These are phyloP conservation scores for Drosophila pruinosa DNA, from an alignment of 1,140 invertebrate species.

Conservation along the genomic window DNA sequence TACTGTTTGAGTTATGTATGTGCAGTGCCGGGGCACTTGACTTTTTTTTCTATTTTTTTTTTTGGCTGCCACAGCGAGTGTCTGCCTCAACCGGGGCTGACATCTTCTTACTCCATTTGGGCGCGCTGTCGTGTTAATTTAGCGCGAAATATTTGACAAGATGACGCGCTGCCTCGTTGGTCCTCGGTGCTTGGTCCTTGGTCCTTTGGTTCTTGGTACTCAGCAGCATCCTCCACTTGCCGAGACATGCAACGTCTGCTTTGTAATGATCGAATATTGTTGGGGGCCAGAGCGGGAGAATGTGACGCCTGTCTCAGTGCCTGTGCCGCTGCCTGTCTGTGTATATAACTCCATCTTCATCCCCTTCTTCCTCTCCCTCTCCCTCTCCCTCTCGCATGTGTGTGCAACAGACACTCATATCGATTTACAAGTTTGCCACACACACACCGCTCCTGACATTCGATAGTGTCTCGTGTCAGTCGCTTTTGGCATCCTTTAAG, in stretches of 20 bases:
- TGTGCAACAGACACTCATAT: conserved; percentile 73
- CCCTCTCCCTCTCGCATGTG: background rate
- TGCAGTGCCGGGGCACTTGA: conserved; percentile 56
- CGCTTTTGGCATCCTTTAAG: conserved; percentile 39
- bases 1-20: conserved; percentile 69
- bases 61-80: conserved; percentile 18
- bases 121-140: conserved; percentile 78
- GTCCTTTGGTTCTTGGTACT: no score
- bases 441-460: conserved; percentile 54
- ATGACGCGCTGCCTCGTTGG: conserved; percentile 64
- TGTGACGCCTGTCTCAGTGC: conserved; percentile 18
- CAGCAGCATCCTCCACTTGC: background rate
- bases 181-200: no score
- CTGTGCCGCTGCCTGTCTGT: conserved; percentile 12
- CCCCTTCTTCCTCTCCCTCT: background rate
- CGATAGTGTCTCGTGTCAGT: conserved; percentile 48
- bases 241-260: conserved; percentile 43
- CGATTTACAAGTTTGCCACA: conserved; percentile 70
- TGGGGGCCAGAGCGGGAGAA: background rate
- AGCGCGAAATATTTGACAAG: conserved; percentile 80
- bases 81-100: conserved; percentile 43
- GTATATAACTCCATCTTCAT: background rate
- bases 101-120: conserved; percentile 79
- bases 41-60: conserved; percentile 49
- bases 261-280: conserved; percentile 61